Evolutionary conservation across 2,888 invertebrate genomes (phyloP), one percentile per base, ranked within the genome.

Genomic region (Lasius platythorax): DNA sequence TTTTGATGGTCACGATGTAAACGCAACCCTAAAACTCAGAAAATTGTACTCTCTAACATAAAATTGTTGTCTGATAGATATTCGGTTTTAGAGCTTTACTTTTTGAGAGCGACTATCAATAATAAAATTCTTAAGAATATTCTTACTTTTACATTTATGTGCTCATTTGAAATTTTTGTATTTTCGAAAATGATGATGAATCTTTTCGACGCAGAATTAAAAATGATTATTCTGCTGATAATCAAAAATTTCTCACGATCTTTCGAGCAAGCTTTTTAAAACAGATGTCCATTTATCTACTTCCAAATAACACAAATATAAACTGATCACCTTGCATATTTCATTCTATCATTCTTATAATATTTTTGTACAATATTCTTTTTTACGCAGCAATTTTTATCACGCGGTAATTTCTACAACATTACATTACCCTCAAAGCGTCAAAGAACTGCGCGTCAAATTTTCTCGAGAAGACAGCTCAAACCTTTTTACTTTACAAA

Each of bases 401-500:
- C 76, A 23, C 23, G 8, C 18, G 37, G 37, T 76, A 76, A 76
- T 66, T 53, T 76, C 37, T 37, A 53, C 67, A 67, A 76, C 66
- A 66, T 76, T 76, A 53, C 53, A 37, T 66, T 76, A 76, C 53
- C 53, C 53, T 53, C 46, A 33, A 61, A 43, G 61, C 33, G 12
- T 75, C 76, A 37, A 76, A 53, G 67, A 64, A 18, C 66, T 37
- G 64, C 56, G 58, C 78, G 43, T 58, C 40, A 58, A 78, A 78
- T 70, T 56, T 68, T 40, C 30, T 58, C 78, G 40, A 43, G 78
- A 70, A 58, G 43, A 70, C n/a, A 78, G 67, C 37, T 53, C 37
- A 67, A 76, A 76, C 33, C 58, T 70, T 78, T 78, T 78, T 70
- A 73, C 33, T 30, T 61, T 43, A 58, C 23, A 58, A 68, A 78